These are phyloP conservation scores for Apis cerana DNA, from an alignment of 1,140 invertebrate genomes.

Conservation along the genomic window DNA sequence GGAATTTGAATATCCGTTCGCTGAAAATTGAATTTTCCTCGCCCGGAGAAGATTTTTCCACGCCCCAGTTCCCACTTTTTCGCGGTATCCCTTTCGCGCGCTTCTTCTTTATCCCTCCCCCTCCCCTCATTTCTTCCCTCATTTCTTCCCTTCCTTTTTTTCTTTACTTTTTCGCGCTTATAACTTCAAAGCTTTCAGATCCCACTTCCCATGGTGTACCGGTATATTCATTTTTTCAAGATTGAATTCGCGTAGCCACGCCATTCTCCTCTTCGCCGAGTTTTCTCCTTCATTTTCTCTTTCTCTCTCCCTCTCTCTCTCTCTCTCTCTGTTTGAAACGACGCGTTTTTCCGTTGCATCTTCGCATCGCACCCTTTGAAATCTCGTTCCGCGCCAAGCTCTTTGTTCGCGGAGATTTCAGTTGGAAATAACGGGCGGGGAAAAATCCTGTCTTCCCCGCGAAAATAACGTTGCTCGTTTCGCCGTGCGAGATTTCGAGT, in stretches of 20 bases:
- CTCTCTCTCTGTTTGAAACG: neutral
- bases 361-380: conserved; percentile 24
- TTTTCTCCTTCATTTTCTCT: neutral
- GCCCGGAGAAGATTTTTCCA: neutral
- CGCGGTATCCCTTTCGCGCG: neutral
- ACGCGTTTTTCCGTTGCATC: neutral
- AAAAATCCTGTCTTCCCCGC: neutral
- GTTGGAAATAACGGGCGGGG: conserved; percentile 14
- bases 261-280: neutral
- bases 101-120: neutral
- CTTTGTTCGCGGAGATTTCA: conserved; percentile 23
- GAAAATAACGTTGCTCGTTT: conserved; percentile 11
- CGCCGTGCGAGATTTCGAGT: neutral
- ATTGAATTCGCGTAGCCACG: conserved; percentile 28
- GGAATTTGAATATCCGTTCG: conserved; percentile 13
- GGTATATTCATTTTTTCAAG: conserved; percentile 38
- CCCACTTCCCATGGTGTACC: neutral
- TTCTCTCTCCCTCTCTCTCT: neutral
- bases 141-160: neutral
- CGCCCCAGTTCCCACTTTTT: neutral
- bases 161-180: no score
- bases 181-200: conserved; percentile 35
- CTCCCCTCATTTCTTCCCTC: no score
- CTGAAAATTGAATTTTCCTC: conserved; percentile 19
- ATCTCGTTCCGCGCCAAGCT: conserved; percentile 25